phyloP scores from a whole-genome alignment of 2,888 invertebrate genomes.

The Saturnia japonica region DNA sequence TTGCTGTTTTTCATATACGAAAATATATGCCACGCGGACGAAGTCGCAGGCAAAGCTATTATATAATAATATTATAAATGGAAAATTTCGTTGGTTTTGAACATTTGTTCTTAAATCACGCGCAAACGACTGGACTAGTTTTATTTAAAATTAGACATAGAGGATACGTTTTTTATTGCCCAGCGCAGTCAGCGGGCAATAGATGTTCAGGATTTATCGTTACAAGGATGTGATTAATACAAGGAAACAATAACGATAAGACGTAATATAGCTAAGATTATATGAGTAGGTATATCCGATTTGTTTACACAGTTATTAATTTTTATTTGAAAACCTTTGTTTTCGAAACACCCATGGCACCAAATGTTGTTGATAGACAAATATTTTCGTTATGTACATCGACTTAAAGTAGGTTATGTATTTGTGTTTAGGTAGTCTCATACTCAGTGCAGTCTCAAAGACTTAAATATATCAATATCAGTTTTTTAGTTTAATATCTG shows the following conservation, averaged over 20 bases:
- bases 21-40: too few species aligned
- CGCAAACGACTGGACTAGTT: not conserved
- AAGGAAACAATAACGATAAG: not conserved
- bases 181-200: not conserved
- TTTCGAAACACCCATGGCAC: not conserved
- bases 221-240: not conserved
- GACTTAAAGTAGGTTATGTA: not conserved
- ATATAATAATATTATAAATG: too few species aligned
- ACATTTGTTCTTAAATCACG: not conserved
- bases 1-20: too few species aligned
- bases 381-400: not conserved
- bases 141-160: not conserved
- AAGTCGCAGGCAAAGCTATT: too few species aligned
- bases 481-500: too few species aligned
- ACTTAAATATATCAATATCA: too few species aligned
- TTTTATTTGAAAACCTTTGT: not conserved
- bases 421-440: not conserved
- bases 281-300: not conserved
- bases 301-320: not conserved
- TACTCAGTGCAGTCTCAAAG: too few species aligned
- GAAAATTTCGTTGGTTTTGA: not conserved
- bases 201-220: not conserved
- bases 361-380: not conserved
- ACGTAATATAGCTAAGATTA: not conserved
- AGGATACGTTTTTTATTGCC: not conserved